Evolutionary conservation across 2,888 invertebrate species (phyloP).

Genomic region (Athetis lepigone): DNA sequence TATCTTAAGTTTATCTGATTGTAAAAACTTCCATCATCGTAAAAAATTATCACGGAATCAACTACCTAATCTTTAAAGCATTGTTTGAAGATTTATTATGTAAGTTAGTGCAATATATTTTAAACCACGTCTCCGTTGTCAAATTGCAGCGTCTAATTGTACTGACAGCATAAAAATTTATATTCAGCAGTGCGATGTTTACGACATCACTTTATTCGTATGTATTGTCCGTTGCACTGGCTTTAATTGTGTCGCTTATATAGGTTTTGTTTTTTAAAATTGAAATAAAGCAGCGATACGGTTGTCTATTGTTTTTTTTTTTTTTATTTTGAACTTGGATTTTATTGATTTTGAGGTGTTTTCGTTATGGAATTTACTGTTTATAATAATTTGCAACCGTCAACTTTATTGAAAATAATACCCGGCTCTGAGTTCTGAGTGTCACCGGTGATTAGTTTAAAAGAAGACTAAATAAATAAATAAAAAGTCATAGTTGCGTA

Average conservation of each 20-base stretch:
- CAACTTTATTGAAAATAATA: neutral
- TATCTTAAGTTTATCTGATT: conserved; percentile 6
- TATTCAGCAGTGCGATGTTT: conserved; percentile 48
- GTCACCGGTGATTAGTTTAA: no score
- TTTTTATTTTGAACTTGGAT: no score
- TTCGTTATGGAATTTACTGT: conserved; percentile 7
- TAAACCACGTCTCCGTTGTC: conserved; percentile 43
- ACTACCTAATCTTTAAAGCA: conserved; percentile 38
- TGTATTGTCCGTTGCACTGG: conserved; percentile 50
- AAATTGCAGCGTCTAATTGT: conserved; percentile 56
- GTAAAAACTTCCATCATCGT: conserved; percentile 6
- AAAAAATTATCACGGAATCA: conserved; percentile 34
- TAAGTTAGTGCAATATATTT: conserved; percentile 52
- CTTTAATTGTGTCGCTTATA: conserved; percentile 40
- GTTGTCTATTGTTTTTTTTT: no score
- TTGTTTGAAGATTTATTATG: conserved; percentile 54
- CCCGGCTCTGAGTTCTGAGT: no score
- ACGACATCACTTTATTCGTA: conserved; percentile 53
- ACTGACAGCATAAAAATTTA: conserved; percentile 57
- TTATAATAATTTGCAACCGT: conserved; percentile 3
- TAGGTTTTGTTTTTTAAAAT: conserved; percentile 11
- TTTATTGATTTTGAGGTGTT: neutral
- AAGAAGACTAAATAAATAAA: no score
- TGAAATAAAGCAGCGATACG: no score
- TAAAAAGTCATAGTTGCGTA: no score